Base-by-base conservation (phyloP, 2,113 vertebrate genomes). In the Eira barbara region DNA sequence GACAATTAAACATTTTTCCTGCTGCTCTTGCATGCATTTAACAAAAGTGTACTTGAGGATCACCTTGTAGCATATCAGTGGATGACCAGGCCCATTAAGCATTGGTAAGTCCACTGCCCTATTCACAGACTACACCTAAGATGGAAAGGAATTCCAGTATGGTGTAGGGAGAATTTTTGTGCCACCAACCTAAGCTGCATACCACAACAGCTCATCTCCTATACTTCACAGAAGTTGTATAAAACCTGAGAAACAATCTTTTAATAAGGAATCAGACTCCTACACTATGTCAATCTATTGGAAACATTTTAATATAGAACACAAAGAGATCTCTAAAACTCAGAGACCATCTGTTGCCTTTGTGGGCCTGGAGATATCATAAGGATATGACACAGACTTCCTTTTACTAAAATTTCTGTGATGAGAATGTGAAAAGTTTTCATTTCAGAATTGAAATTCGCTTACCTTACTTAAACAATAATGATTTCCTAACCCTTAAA, bases 281-380 rank as follows among this genome's bases (percentile, higher is more conserved):
- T 95, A 92, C 69, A 71, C 55, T 31, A 71, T 90, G 73, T 61
- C 86, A 95, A 69, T 95, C 78, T 95, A 92, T 92, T 96, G 49
- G 42, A 96, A 93, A 86, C 20, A 73, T 87, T 96, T 80, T 36
- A 92, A 91, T 97, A 93, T 45, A 91, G 96, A 89, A 97, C 79
- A 80, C 34, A 97, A 97, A 91, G 73, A 71, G 7, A 52, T 91
- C 95, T 97, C 92, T 80, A 96, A 86, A 69, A 57, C 47, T 83
- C 86, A 92, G 94, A 95, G 69, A 80, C 90, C 97, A 95, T 93
- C 81, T 97, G 94, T 88, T 96, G 73, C 61, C 83, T 86, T 93
- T 95, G 69, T 65, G 34, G 49, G 90, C 86, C 89, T 94, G 49
- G 52, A 90, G 42, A 80, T 67, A 80, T 36, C 42, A 61, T 55